Evolutionary conservation across 1,140 invertebrate species (phyloP).

Genomic region (Bombyx mandarina): DNA sequence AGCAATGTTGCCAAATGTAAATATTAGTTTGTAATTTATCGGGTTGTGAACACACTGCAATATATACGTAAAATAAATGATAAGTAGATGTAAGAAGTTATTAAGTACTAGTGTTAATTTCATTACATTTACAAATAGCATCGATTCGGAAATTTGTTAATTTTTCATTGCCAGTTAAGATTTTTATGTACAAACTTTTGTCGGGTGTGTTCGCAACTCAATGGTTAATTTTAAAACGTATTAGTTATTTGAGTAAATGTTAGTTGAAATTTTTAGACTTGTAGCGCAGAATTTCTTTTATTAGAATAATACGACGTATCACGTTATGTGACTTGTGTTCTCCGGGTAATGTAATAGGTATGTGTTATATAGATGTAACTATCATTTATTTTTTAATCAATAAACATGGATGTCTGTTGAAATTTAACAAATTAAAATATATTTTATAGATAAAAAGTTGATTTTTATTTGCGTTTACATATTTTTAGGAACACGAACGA

Average conservation of each 20-base stretch:
- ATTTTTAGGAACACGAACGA: neutral
- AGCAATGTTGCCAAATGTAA: constrained; percentile 65
- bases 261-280: constrained; percentile 10
- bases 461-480: neutral
- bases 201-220: constrained; percentile 23
- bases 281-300: constrained; percentile 1
- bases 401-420: constrained; percentile 60
- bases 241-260: neutral
- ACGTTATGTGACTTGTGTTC: constrained; percentile 1
- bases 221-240: constrained; percentile 19
- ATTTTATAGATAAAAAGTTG: constrained; percentile 52
- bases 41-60: constrained; percentile 38
- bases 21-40: constrained; percentile 26
- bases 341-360: constrained; percentile 18
- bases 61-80: neutral
- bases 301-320: constrained; percentile 4
- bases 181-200: neutral
- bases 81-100: neutral
- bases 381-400: constrained; percentile 54
- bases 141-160: too few species aligned
- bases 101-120: constrained; percentile 1
- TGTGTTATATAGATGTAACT: constrained; percentile 29
- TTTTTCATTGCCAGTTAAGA: too few species aligned
- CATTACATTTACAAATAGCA: neutral
- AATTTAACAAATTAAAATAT: constrained; percentile 66